A percentile compares a stretch with the other conserved stretches of the same genome.
Conservation (phyloP, 1,140 invertebrate genomes). For the Conus ventricosus region DNA sequence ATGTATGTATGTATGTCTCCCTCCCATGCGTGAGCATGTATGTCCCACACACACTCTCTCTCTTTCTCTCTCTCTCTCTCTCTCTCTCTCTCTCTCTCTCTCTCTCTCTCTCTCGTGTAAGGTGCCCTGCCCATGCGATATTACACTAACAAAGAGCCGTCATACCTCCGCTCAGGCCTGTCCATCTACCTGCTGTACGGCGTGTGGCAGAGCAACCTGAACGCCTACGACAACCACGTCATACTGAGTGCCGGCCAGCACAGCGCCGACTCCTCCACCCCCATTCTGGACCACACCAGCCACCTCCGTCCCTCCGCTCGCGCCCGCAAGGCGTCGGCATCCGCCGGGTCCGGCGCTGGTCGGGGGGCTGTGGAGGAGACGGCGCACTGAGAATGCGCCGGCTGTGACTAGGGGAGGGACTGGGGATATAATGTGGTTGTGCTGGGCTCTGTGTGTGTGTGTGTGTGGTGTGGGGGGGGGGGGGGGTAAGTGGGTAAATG, state of each 20-base stretch:
- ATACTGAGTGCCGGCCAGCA: neutral
- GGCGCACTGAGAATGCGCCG: too few species aligned
- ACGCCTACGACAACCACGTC: neutral
- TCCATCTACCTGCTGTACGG: constrained; percentile 94
- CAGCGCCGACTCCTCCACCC: neutral
- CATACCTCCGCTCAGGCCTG: constrained; percentile 77
- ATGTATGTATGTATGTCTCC: too few species aligned
- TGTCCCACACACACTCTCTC: neutral
- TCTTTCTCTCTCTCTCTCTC: neutral
- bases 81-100: neutral
- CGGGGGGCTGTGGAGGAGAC: too few species aligned
- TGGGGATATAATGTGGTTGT: neutral
- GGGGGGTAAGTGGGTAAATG: neutral
- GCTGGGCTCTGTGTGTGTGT: neutral
- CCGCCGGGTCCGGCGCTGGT: too few species aligned
- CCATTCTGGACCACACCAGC: neutral
- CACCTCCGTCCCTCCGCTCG: neutral
- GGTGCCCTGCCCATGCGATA: too few species aligned
- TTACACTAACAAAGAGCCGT: neutral
- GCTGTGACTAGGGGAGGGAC: too few species aligned
- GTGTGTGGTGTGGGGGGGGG: neutral
- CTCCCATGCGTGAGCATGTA: too few species aligned
- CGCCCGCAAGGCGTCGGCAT: neutral
- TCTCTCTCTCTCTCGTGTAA: neutral
- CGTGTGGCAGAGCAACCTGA: constrained; percentile 84